A percentile compares a stretch with the other conserved stretches of the same genome.
phyloP scores from a whole-genome alignment of 2,888 invertebrate genomes.

The Agriopis leucophaearia region DNA sequence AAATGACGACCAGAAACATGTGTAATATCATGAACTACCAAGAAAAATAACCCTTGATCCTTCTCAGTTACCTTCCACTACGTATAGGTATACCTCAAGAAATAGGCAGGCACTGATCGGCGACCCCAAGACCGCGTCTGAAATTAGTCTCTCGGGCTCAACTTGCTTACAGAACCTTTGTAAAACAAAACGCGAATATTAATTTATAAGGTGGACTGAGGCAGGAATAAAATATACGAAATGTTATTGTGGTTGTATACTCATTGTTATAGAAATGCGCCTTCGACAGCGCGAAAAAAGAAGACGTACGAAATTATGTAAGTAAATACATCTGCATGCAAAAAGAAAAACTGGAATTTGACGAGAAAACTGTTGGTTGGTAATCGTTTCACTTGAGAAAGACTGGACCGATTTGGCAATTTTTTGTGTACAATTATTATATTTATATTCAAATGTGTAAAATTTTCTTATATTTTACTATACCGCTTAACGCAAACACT shows the following conservation, averaged over 20 bases:
- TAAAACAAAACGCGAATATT: constrained; percentile 45
- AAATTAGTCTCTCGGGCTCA: constrained; percentile 17
- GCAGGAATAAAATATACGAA: constrained; percentile 51
- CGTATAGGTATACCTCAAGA: background rate
- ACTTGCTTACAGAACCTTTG: constrained; percentile 10
- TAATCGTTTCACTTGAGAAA: no score
- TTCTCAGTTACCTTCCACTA: background rate
- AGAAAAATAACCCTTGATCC: background rate
- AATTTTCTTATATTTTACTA: no score
- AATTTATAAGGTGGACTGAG: constrained; percentile 50
- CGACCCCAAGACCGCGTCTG: background rate
- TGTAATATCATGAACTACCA: background rate
- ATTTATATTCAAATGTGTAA: no score
- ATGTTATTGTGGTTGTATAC: constrained; percentile 54
- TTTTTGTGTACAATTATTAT: no score
- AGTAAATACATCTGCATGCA: no score
- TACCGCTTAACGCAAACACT: no score
- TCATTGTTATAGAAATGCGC: constrained; percentile 39
- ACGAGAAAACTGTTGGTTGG: no score
- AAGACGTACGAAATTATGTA: background rate
- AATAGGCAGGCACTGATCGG: background rate
- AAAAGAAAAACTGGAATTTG: no score
- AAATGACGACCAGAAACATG: background rate
- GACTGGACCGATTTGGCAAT: no score
- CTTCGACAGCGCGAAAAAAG: background rate